phyloP scores from a whole-genome alignment of 2,888 invertebrate species.

The Helicoverpa assulta region DNA sequence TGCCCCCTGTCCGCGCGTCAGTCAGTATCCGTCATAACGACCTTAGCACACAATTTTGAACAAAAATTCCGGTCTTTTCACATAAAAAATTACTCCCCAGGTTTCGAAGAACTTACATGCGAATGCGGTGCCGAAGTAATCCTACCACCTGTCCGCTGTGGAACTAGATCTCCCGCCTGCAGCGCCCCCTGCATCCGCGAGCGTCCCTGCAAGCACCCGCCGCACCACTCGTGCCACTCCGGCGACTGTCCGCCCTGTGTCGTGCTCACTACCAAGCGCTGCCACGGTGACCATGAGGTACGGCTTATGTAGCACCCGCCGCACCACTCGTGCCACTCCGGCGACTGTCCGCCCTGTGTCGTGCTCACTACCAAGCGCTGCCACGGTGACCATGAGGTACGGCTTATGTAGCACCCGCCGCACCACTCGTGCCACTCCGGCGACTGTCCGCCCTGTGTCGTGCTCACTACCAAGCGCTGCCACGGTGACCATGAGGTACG shows the following conservation, averaged over 20 bases:
- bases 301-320: not conserved
- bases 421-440: too few species aligned
- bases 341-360: too few species aligned
- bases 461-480: too few species aligned
- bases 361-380: too few species aligned
- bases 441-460: too few species aligned
- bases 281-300: constrained; percentile 95
- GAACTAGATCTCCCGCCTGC: constrained; percentile 96
- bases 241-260: constrained; percentile 91
- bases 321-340: not conserved
- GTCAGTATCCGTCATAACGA: constrained; percentile 84
- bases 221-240: constrained; percentile 96
- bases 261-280: constrained; percentile 90
- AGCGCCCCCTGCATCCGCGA: constrained; percentile 93
- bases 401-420: too few species aligned
- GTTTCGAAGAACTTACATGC: constrained; percentile 97
- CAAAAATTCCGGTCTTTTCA: too few species aligned
- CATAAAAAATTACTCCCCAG: constrained; percentile 59
- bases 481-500: too few species aligned
- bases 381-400: too few species aligned
- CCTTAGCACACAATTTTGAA: not conserved
- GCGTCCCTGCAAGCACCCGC: constrained; percentile 95
- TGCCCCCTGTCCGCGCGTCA: constrained; percentile 93
- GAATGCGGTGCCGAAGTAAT: constrained; percentile 96
- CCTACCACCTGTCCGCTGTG: constrained; percentile 98